These are phyloP conservation scores for Amiota communis DNA, from an alignment of 2,888 invertebrate species.

Conservation along the genomic window DNA sequence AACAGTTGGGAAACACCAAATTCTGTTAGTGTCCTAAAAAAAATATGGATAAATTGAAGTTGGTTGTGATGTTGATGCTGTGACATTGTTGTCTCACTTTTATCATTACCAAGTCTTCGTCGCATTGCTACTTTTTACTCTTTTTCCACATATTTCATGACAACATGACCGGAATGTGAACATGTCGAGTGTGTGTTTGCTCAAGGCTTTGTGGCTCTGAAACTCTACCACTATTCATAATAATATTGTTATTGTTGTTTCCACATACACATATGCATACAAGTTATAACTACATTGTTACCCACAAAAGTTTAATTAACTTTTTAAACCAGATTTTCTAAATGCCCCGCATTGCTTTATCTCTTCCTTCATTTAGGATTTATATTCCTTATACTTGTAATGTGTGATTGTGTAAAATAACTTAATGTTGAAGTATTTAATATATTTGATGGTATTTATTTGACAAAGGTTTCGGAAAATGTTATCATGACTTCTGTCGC, in stretches of 20 bases:
- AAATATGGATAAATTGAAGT: no score
- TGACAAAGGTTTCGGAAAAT: no score
- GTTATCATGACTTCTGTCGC: no score
- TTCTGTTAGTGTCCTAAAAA: no score
- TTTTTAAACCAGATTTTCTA: constrained; percentile 55
- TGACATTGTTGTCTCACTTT: no score
- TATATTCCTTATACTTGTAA: constrained; percentile 1
- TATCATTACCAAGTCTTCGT: no score
- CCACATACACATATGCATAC: not conserved
- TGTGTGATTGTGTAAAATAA: no score
- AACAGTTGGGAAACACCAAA: not conserved
- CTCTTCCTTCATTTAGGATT: constrained; percentile 6
- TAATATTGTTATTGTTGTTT: constrained; percentile 17
- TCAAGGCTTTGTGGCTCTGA: not conserved
- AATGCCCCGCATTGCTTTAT: constrained; percentile 38
- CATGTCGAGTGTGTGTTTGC: not conserved
- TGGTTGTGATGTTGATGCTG: no score
- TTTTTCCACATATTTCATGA: no score
- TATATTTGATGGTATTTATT: no score
- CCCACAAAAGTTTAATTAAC: constrained; percentile 58
- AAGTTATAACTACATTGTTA: constrained; percentile 31
- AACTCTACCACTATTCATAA: no score
- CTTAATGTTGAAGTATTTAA: no score
- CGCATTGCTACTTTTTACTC: not conserved
- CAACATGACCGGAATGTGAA: not conserved